Base-by-base conservation (phyloP, 2,797 vertebrate species). In the Uromys caudimaculatus region DNA sequence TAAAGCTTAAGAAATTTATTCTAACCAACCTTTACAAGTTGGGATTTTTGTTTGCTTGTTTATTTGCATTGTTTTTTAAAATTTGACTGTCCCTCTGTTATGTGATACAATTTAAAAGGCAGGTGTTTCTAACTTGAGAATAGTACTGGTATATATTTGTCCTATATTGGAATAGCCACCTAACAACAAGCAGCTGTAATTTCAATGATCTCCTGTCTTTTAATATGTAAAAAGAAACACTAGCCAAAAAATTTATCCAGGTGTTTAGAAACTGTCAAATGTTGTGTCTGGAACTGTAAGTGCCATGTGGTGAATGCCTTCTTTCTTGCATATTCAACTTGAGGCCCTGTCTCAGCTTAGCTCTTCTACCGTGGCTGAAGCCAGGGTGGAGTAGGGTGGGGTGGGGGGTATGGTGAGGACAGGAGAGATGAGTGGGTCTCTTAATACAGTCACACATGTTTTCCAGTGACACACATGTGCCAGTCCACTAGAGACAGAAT, bases 1-100 rank as follows among this genome's bases (percentile, higher is more conserved):
- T 94, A 58, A 91, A 89, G 71, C 56, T 73, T n/a, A 91, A 56
- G 35, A n/a, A 64, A 12, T 93, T 95, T 94, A 86, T 91, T 82
- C 64, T 83, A 29, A 56, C 32, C 13, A 62, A 47, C 41, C 27
- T 58, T 71, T 71, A 91, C 29, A 71, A 81, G 24, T 81, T 12
- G 47, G 44, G 14, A 12, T 50, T 64, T 24, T 91, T 96, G 67
- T 21, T 71, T 71, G n/a, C n/a, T 10, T 71, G 7, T 16, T 71
- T 69, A 1, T 54, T 78, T 44, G 44, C 44, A 44, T 44, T 44
- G 44, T 73, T 2, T 35, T 91, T 93, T 24, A 50, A 64, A 64
- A 93, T 76, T 64, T 86, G 21, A 88, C 23, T 94, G 3, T 17
- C 11, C 41, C 4, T 92, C 1, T 64, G 58, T 95, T 76, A 79